Percentiles rank a stretch among this genome's conserved stretches.
These are phyloP conservation scores for Apodemia duryi DNA, from an alignment of 2,888 invertebrate genomes.

Conservation along the genomic window DNA sequence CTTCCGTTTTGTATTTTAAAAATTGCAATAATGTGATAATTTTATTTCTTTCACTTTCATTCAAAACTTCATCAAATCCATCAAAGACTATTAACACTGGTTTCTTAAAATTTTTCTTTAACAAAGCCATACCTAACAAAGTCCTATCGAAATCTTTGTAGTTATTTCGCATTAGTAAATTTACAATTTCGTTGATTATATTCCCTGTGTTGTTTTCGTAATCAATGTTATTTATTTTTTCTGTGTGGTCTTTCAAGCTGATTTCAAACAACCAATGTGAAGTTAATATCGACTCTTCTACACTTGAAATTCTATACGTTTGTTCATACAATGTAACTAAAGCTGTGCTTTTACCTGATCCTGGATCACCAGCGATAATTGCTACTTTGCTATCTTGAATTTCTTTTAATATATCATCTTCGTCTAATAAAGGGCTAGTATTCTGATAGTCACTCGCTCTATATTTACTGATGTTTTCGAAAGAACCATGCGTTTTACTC, in stretches of 20 bases:
- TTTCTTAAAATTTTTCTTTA: background rate
- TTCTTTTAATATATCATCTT: too few relatives aligned
- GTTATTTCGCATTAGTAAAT: background rate
- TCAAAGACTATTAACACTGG: constrained; percentile 2
- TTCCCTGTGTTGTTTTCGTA: background rate
- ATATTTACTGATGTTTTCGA: too few relatives aligned
- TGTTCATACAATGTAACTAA: too few relatives aligned
- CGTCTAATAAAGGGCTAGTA: too few relatives aligned
- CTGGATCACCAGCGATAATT: too few relatives aligned
- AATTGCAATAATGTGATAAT: background rate
- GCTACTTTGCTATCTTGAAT: too few relatives aligned
- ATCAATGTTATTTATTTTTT: constrained; percentile 4
- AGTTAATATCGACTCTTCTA: too few relatives aligned
- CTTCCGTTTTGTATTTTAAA: background rate
- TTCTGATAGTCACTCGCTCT: too few relatives aligned
- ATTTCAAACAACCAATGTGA: too few relatives aligned
- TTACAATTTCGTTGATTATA: background rate
- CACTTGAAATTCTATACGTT: too few relatives aligned
- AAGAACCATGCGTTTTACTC: too few relatives aligned
- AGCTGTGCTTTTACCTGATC: too few relatives aligned
- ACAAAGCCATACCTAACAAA: background rate
- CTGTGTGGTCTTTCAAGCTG: background rate
- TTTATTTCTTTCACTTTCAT: background rate
- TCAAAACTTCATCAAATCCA: constrained; percentile 2
- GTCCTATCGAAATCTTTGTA: background rate